Evolutionary conservation across 2,797 vertebrate species (phyloP).

Genomic region (Tragelaphus eurycerus): DNA sequence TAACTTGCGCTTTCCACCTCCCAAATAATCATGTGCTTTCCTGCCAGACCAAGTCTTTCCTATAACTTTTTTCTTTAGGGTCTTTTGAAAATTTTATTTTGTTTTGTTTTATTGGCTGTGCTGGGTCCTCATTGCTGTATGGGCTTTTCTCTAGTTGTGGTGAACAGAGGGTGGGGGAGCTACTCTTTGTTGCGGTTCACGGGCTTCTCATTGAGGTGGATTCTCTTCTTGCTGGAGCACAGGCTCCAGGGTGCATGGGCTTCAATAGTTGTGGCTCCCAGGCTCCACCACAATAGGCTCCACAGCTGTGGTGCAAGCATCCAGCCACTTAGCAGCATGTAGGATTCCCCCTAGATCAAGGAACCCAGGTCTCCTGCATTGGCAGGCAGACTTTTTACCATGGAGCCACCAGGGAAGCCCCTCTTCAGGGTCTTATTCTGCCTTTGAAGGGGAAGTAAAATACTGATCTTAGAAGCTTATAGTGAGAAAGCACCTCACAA

Average conservation of each 20-base stretch:
- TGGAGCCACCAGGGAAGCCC: neutral
- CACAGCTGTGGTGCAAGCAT: neutral
- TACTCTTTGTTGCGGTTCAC: fast-evolving
- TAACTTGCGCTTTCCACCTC: neutral
- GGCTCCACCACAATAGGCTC: neutral
- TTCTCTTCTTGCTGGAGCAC: neutral
- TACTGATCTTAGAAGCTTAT: neutral
- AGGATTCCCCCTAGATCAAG: neutral
- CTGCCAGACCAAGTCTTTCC: neutral
- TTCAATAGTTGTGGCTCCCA: neutral
- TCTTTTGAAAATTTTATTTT: neutral
- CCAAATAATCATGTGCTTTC: neutral
- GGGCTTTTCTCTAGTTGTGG: neutral
- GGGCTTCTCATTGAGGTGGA: neutral
- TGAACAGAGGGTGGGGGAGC: neutral
- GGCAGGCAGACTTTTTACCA: neutral
- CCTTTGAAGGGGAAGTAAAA: neutral
- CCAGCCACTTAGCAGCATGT: neutral
- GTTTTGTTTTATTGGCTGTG: neutral
- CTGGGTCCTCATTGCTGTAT: neutral
- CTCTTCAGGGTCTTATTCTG: neutral
- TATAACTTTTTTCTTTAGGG: neutral
- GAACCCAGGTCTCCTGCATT: neutral
- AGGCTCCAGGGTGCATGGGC: neutral
- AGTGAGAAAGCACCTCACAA: neutral